Evolutionary conservation across 1,140 invertebrate genomes (phyloP), one percentile per base, ranked within the genome.

Genomic region (Anagrus nilaparvatae): DNA sequence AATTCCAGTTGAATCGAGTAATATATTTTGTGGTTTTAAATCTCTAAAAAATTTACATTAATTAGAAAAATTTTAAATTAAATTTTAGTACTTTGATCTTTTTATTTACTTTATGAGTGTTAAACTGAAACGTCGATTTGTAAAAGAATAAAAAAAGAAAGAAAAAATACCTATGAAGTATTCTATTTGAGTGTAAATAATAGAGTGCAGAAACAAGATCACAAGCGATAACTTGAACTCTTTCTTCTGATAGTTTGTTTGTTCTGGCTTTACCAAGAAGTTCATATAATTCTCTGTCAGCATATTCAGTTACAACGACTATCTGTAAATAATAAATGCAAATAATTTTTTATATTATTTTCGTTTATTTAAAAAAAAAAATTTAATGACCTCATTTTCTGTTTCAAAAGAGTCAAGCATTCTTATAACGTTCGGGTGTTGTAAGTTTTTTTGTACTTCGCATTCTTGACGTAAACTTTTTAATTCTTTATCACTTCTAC

Each of bases 321-420:
- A 93, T 70, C 76, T 78, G 49, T 5, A 52, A 61, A 21, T 23
- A 52, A 44, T 45, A 37, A 35, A n/a, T 21, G 44, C 28, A n/a
- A n/a, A n/a, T n/a, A n/a, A n/a, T n/a, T n/a, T n/a, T n/a, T n/a
- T n/a, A n/a, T n/a, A n/a, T n/a, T n/a, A n/a, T n/a, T n/a, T n/a
- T n/a, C n/a, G n/a, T n/a, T n/a, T n/a, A n/a, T n/a, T 9, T 44
- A 5, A 44, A 38, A 40, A 42, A 32, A 39, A 23, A 40, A 31
- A 20, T 30, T 39, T 55, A 32, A 34, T 17, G 66, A 83, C 76
- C 65, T 93, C 87, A 53, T 84, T 81, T 43, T 88, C 81, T 6
- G 89, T 94, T 65, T 96, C 91, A 72, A 94, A 95, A 29, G 88
- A 91, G 62, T 94, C 88, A 12, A 94, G 73, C 87, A 96, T 91